Evolutionary conservation across 2,888 invertebrate genomes (phyloP).

Genomic region (Helicoverpa assulta): DNA sequence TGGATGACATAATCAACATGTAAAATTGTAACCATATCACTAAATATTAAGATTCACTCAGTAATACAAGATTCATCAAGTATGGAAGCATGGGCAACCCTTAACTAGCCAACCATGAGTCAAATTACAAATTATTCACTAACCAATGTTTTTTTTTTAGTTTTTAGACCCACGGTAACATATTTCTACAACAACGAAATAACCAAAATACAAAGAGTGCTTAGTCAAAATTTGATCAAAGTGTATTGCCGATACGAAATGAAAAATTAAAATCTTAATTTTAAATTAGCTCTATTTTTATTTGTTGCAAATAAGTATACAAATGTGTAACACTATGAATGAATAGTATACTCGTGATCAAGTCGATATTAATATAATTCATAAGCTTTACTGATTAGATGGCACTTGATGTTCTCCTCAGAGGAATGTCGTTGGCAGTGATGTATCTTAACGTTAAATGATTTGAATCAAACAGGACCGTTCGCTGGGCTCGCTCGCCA

Average conservation of each 20-base stretch:
- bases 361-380: conserved; percentile 60
- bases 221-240: conserved; percentile 79
- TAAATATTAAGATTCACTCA: conserved; percentile 47
- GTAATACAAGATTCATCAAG: conserved; percentile 43
- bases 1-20: background rate
- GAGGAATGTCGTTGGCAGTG: conserved; percentile 87
- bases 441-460: conserved; percentile 66
- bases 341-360: conserved; percentile 40
- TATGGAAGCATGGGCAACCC: conserved; percentile 68
- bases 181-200: conserved; percentile 47
- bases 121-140: conserved; percentile 64
- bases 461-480: conserved; percentile 64
- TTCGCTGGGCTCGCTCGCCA: conserved; percentile 62
- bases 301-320: conserved; percentile 29
- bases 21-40: conserved; percentile 49
- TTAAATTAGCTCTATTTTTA: conserved; percentile 12
- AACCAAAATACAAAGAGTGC: conserved; percentile 37
- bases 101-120: conserved; percentile 57
- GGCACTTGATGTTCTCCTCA: conserved; percentile 73
- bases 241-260: conserved; percentile 64
- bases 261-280: conserved; percentile 22
- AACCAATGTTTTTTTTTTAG: conserved; percentile 60
- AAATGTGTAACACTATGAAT: conserved; percentile 25
- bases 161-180: conserved; percentile 53
- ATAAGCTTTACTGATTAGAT: conserved; percentile 73